These are phyloP conservation scores for Scopus umbretta DNA, from an alignment of 2,113 vertebrate species.

Conservation along the genomic window DNA sequence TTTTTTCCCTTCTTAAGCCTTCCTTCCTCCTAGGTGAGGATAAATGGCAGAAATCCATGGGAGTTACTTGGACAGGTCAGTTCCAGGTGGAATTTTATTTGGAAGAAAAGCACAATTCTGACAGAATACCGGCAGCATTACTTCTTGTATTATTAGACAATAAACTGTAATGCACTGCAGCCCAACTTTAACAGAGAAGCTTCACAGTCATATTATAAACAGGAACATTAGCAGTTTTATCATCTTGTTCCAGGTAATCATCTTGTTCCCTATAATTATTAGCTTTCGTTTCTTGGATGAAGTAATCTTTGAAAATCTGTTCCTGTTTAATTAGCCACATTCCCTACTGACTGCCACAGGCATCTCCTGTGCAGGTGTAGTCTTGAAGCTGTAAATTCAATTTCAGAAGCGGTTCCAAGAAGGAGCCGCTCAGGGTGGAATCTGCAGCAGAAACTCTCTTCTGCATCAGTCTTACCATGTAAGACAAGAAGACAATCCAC, in stretches of 20 bases:
- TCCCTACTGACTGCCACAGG: slow-evolving; percentile 56
- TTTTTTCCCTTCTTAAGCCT: neutral
- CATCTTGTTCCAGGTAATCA: slow-evolving; percentile 60
- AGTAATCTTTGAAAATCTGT: slow-evolving; percentile 56
- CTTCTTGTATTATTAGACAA: neutral
- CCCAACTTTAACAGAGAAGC: neutral
- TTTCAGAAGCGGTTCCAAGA: slow-evolving; percentile 31
- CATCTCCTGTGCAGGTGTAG: slow-evolving; percentile 58
- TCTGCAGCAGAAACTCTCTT: neutral
- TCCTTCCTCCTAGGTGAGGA: neutral
- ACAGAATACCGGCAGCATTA: neutral
- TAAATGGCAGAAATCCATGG: neutral
- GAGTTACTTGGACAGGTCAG: neutral
- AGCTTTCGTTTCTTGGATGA: slow-evolving; percentile 34
- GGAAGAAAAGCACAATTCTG: neutral
- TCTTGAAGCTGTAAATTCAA: slow-evolving; percentile 46
- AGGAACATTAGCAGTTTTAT: slow-evolving; percentile 50
- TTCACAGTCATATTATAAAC: neutral
- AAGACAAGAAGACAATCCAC: neutral
- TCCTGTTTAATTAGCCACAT: slow-evolving; percentile 58
- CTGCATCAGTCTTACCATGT: neutral
- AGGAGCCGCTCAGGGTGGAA: slow-evolving; percentile 10
- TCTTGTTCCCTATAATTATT: slow-evolving; percentile 43
- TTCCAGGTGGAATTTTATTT: neutral
- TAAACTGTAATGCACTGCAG: neutral